Base-by-base conservation (phyloP, 2,113 vertebrate genomes). In the Ciconia stormi region DNA sequence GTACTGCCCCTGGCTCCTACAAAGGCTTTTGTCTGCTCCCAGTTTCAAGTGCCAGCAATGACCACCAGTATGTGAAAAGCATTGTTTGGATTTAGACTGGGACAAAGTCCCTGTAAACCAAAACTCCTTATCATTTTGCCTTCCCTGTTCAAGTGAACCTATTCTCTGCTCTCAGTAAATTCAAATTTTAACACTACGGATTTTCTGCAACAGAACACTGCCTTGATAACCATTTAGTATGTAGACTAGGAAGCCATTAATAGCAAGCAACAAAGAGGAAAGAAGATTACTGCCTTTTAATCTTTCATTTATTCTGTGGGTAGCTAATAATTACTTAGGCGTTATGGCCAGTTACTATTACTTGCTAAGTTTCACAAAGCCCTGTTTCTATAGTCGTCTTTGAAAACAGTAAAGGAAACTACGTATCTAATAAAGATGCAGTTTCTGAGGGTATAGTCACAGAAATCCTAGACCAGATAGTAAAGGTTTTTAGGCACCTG, bases 291-390 rank as follows among this genome's bases (percentile, higher is more conserved):
- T 91, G 83, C 89, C 83, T 97, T 95, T 91, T 94, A 96, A 91
- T 95, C 96, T 96, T 95, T 89, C 81, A 83, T 90, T 93, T 97
- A 85, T 97, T 95, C 90, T 92, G 59, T 82, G 61, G 83, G 83
- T 94, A 88, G 88, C 95, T 97, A 97, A 97, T 97, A 94, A 97
- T 95, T 97, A 96, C 95, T 95, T 94, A 96, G 87, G 93, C 16
- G 7, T 89, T 94, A 95, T 44, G 96, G 90, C 92, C 96, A 96
- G 92, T 95, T 94, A 87, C 87, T 90, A 92, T 89, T 85, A 91
- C 91, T 97, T 97, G 97, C 88, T 81, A 97, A 95, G 86, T 89
- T 97, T 93, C 90, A 74, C 69, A 85, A 96, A 89, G 46, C 29
- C 66, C 56, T 71, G 52, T 76, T 93, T 88, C 88, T 95, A 59